Evolutionary conservation across 1,140 invertebrate genomes (phyloP).

Genomic region (Lepidurus couesii): DNA sequence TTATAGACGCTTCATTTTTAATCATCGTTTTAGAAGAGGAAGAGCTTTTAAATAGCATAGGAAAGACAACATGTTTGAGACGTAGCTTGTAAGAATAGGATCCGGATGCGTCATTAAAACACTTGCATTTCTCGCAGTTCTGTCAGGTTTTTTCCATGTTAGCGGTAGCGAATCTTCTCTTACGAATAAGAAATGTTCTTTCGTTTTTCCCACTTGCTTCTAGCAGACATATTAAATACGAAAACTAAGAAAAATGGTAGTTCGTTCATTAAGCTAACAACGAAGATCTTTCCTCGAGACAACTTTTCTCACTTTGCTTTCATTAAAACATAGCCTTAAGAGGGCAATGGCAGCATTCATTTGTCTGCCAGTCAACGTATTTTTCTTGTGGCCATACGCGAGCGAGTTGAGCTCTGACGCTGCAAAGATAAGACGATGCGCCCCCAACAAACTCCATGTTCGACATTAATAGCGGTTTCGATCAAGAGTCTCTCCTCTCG

Average conservation of each 20-base stretch:
- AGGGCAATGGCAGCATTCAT: slow-evolving; percentile 4
- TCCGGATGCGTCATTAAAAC: too few relatives aligned
- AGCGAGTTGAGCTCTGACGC: not conserved
- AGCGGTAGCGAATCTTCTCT: too few relatives aligned
- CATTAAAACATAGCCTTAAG: slow-evolving; percentile 1
- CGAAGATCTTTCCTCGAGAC: not conserved
- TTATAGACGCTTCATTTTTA: not conserved
- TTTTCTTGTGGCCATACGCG: not conserved
- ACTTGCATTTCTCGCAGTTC: too few relatives aligned
- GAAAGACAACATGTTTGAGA: not conserved
- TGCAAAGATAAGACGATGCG: not conserved
- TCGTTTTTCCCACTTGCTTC: not conserved
- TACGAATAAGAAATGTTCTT: too few relatives aligned
- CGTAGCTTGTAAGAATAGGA: not conserved
- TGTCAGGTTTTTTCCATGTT: too few relatives aligned
- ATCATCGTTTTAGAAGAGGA: not conserved
- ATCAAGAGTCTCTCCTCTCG: slow-evolving; percentile 6
- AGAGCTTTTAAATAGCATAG: not conserved
- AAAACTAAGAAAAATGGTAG: not conserved
- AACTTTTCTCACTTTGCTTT: slow-evolving; percentile 4
- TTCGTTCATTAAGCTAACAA: not conserved
- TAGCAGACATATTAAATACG: not conserved
- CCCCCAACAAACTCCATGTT: not conserved
- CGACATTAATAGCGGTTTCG: slow-evolving; percentile 16
- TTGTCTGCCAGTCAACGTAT: slow-evolving; percentile 4